Base-by-base conservation (phyloP, 2,113 vertebrate species). In the Eonycteris spelaea region DNA sequence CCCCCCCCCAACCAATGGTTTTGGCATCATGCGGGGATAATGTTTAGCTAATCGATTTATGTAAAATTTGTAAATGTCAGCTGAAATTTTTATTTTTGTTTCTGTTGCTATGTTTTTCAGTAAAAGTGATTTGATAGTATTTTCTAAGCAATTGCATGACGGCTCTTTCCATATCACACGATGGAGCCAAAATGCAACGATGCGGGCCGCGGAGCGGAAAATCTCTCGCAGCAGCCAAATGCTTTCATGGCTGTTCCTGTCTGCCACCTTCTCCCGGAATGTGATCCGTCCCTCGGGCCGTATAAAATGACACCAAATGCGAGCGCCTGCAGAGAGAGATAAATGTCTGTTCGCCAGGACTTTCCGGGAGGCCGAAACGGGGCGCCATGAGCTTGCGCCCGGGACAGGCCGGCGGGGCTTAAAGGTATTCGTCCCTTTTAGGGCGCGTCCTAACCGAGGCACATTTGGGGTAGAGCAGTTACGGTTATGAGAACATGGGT, bases 281-380 rank as follows among this genome's bases (percentile, higher is more conserved):
- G 8, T 19, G 51, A 35, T 35, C 0, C 22, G 9, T 24, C 61
- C 22, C 35, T 6, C 18, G 1, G n/a, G 8, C 0, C 0, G 6
- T 48, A 45, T 35, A 35, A 45, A 55, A 67, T 63, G 43, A 21
- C 40, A 61, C 24, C 21, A n/a, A n/a, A 21, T 8, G 8, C 14
- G 67, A 21, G n/a, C 70, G n/a, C 40, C 59, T n/a, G n/a, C 43
- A 4, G 33, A 57, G 40, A n/a, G 26, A 16, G 11, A n/a, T 33
- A 2, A 19, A 3, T 14, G 5, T 7, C 53, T 45, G 18, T 35
- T 35, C 5, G 11, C 12, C 7, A 38, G 26, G 68, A 16, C 24
- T 38, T 19, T 30, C n/a, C 15, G 30, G 1, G 43, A 21, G 13
- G 15, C 10, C 40, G 8, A 35, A 11, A 22, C 2, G 43, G 19